These are phyloP conservation scores for Xiphophorus maculatus DNA, from an alignment of 2,113 vertebrate species.

Conservation along the genomic window DNA sequence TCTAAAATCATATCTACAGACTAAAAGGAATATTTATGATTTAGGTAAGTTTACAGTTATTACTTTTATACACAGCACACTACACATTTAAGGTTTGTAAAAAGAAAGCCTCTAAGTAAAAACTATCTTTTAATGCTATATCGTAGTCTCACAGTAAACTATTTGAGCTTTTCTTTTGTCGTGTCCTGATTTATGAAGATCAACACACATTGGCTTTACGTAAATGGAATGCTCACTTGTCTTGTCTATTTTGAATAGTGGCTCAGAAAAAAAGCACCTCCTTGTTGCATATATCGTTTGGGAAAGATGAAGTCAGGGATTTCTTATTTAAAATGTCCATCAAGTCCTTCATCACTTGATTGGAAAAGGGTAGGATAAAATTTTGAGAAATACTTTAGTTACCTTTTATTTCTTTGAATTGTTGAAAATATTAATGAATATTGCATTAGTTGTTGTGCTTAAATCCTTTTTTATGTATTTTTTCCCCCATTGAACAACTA, in stretches of 20 bases:
- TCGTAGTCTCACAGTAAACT: background rate
- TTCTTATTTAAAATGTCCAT: no score
- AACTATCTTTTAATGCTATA: background rate
- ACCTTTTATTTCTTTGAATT: no score
- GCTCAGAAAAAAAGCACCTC: background rate
- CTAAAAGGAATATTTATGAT: slow-evolving; percentile 3
- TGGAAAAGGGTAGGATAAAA: background rate
- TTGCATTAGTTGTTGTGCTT: no score
- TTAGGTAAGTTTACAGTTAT: background rate
- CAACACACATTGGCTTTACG: background rate
- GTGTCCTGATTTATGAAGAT: background rate
- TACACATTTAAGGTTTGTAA: background rate
- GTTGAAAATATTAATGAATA: no score
- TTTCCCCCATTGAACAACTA: background rate
- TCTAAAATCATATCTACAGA: slow-evolving; percentile 42
- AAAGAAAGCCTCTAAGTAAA: background rate
- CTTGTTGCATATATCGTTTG: no score
- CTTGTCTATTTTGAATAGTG: background rate
- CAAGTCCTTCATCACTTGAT: no score
- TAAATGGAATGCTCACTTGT: background rate
- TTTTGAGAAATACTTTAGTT: background rate
- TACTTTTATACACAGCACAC: background rate
- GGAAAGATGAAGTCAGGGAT: no score
- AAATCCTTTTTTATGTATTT: no score
- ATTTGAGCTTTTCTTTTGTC: background rate